A percentile compares a stretch with the other conserved stretches of the same genome.
These are phyloP conservation scores for Elysia chlorotica DNA, from an alignment of 1,140 invertebrate species.

Conservation along the genomic window DNA sequence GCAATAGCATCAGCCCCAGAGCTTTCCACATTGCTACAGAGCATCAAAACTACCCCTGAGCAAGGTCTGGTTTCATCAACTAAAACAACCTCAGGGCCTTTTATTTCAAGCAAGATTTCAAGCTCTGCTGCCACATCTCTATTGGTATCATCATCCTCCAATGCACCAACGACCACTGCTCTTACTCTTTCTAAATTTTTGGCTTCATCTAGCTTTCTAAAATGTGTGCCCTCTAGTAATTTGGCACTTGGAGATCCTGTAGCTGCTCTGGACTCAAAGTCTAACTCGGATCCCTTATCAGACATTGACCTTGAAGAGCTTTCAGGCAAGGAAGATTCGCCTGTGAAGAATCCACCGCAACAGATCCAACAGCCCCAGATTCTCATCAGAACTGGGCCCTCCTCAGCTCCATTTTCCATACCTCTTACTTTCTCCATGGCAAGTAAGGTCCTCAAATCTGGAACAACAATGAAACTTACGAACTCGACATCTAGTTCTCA, in stretches of 20 bases:
- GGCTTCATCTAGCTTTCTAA: constrained; percentile 7
- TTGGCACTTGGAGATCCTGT: too few relatives aligned
- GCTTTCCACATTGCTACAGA: constrained; percentile 16
- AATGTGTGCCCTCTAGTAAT: too few relatives aligned
- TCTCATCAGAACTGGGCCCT: constrained; percentile 2
- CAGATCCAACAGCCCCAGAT: constrained; percentile 20
- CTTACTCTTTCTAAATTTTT: constrained; percentile 8
- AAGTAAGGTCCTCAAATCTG: constrained; percentile 10
- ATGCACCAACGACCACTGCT: constrained; percentile 8
- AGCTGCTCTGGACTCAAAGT: too few relatives aligned
- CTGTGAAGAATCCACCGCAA: too few relatives aligned
- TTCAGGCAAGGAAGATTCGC: too few relatives aligned
- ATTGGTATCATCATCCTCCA: not conserved
- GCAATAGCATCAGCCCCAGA: constrained; percentile 23
- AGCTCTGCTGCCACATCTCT: too few relatives aligned
- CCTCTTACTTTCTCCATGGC: constrained; percentile 15
- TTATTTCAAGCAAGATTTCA: too few relatives aligned
- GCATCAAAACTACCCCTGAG: not conserved
- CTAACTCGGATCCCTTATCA: too few relatives aligned
- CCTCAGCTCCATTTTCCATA: constrained; percentile 10
- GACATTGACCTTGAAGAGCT: too few relatives aligned
- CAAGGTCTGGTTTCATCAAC: too few relatives aligned
- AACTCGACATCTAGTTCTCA: not conserved
- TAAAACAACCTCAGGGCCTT: too few relatives aligned
- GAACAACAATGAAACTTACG: not conserved